Evolutionary conservation across 2,797 vertebrate genomes (phyloP).

Genomic region (Lindbergichthys nudifrons): DNA sequence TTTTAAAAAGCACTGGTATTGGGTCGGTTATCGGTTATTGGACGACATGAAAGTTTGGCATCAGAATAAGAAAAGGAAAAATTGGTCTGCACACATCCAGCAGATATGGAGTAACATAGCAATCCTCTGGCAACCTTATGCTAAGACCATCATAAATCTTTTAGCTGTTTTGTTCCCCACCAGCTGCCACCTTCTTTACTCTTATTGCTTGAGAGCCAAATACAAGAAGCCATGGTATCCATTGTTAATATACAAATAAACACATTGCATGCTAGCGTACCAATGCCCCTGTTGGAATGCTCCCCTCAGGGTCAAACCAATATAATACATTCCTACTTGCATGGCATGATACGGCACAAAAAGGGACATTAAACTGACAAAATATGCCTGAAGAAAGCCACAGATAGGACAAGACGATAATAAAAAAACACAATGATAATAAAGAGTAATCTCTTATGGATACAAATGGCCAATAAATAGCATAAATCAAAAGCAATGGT

Average conservation of each 20-base stretch:
- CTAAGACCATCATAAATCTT: no score
- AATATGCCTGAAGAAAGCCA: slow-evolving; percentile 54
- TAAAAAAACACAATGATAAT: slow-evolving; percentile 80
- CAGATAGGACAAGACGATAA: slow-evolving; percentile 57
- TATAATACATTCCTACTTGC: slow-evolving; percentile 50
- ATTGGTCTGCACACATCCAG: no score
- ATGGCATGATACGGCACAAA: slow-evolving; percentile 45
- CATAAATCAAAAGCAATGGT: slow-evolving; percentile 81
- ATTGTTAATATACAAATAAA: slow-evolving; percentile 4
- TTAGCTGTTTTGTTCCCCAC: no score
- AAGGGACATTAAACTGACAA: slow-evolving; percentile 65
- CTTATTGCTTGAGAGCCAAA: no score
- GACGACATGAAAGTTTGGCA: no score
- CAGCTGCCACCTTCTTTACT: no score
- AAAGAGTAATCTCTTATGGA: slow-evolving; percentile 79
- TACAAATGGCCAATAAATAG: slow-evolving; percentile 80
- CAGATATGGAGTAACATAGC: no score
- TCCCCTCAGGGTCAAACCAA: slow-evolving; percentile 58
- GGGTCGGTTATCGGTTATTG: no score
- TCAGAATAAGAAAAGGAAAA: no score
- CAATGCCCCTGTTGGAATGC: slow-evolving; percentile 8
- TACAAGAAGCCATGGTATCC: background rate
- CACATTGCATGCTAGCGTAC: slow-evolving; percentile 19
- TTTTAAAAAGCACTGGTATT: no score
- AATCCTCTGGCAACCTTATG: no score